Evolutionary conservation across 2,113 vertebrate genomes (phyloP).

Genomic region (Ascaphus truei): DNA sequence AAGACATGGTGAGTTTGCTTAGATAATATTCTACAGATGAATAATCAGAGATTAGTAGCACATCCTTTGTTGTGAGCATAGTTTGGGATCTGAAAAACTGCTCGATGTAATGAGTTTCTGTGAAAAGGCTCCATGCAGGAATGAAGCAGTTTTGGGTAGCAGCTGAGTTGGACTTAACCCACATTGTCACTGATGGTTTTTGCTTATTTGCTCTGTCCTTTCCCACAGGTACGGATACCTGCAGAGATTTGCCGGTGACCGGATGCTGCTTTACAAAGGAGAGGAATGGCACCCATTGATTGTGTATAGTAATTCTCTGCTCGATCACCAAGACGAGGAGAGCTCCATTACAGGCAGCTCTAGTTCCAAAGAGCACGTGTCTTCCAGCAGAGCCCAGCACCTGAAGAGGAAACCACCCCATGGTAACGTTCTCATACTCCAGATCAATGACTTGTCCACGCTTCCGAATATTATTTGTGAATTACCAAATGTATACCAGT

Average conservation of each 20-base stretch:
- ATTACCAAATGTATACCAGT: too few relatives aligned
- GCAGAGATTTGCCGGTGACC: slow-evolving; percentile 68
- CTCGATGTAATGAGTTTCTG: too few relatives aligned
- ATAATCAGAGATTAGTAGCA: too few relatives aligned
- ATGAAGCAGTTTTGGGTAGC: background rate
- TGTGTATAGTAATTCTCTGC: slow-evolving; percentile 74
- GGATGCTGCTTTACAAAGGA: slow-evolving; percentile 57
- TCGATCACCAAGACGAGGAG: slow-evolving; percentile 74
- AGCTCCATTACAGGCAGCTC: slow-evolving; percentile 63
- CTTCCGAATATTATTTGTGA: too few relatives aligned
- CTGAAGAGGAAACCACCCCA: slow-evolving; percentile 60
- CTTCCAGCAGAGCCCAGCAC: slow-evolving; percentile 47
- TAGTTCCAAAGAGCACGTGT: slow-evolving; percentile 49
- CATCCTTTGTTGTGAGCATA: too few relatives aligned
- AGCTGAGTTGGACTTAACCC: slow-evolving; percentile 13
- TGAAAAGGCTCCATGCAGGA: background rate
- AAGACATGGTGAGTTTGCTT: background rate
- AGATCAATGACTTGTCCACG: too few relatives aligned
- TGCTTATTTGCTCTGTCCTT: background rate
- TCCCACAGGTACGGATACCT: slow-evolving; percentile 71
- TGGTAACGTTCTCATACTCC: slow-evolving; percentile 57
- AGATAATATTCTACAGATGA: background rate
- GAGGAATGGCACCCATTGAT: slow-evolving; percentile 74
- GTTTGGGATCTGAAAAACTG: too few relatives aligned
- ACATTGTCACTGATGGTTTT: too few relatives aligned